Conservation (phyloP, 2,113 vertebrate genomes). For the Ovibos moschatus region DNA sequence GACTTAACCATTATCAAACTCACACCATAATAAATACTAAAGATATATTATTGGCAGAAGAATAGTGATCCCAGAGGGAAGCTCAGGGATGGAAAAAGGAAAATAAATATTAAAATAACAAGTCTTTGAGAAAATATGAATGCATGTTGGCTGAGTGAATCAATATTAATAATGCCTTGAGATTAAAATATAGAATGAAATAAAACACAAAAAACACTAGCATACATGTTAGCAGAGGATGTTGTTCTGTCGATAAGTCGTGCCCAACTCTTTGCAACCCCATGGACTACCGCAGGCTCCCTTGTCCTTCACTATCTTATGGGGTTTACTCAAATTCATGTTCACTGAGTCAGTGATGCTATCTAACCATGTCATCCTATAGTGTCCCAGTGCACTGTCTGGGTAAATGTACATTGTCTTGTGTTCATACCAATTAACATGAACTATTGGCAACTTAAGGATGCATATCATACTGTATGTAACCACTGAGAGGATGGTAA, state of each 20-base stretch:
- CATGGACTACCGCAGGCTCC: neutral
- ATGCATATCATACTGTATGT: neutral
- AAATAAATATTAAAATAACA: neutral
- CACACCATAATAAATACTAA: neutral
- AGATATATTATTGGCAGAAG: neutral
- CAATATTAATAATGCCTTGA: neutral
- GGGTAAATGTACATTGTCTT: neutral
- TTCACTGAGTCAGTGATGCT: neutral
- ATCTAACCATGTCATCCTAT: neutral
- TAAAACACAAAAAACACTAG: neutral
- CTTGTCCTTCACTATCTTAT: neutral
- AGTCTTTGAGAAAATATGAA: neutral
- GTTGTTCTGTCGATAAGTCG: rapidly evolving
- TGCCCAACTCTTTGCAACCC: neutral
- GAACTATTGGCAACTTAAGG: neutral
- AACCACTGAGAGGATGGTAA: neutral
- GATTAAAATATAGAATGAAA: neutral
- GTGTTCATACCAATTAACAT: neutral
- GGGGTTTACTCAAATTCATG: neutral
- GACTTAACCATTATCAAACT: neutral
- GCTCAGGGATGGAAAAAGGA: neutral
- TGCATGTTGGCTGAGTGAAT: neutral
- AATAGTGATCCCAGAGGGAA: neutral
- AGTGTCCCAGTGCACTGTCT: neutral
- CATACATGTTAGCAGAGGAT: neutral